Evolutionary conservation across 2,888 invertebrate genomes (phyloP).

Genomic region (Deilephila elpenor): DNA sequence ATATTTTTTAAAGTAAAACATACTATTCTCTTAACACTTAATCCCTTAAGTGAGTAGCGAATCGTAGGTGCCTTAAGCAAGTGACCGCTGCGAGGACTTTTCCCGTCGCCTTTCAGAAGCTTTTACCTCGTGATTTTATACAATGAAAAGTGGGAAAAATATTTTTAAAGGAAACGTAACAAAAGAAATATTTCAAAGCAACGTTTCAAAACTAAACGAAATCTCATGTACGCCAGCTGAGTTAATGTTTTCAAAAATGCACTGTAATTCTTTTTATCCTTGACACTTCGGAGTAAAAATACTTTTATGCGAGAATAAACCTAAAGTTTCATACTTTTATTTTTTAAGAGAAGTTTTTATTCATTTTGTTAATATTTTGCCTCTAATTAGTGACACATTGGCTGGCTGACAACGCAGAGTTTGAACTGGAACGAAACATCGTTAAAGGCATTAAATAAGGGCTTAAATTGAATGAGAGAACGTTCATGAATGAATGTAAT

Average conservation of each 20-base stretch:
- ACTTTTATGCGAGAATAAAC: too few relatives aligned
- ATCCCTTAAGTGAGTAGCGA: neutral
- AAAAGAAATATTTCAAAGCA: neutral
- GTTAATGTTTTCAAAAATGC: neutral
- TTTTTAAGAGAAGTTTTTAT: too few relatives aligned
- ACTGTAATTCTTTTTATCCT: too few relatives aligned
- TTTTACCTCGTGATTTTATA: slow-evolving; percentile 30
- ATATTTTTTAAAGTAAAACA: neutral
- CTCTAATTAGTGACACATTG: too few relatives aligned
- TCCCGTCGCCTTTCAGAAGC: slow-evolving; percentile 30
- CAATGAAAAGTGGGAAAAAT: slow-evolving; percentile 20
- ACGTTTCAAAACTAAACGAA: neutral
- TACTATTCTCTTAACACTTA: neutral
- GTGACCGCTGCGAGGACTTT: slow-evolving; percentile 29
- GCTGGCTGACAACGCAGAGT: too few relatives aligned
- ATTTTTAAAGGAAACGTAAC: slow-evolving; percentile 5
- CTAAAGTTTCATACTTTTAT: too few relatives aligned
- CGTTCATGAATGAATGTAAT: too few relatives aligned
- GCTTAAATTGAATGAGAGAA: too few relatives aligned
- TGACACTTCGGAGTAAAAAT: too few relatives aligned
- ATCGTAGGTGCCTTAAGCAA: slow-evolving; percentile 24
- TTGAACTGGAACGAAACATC: too few relatives aligned
- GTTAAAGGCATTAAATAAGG: too few relatives aligned
- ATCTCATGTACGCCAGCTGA: neutral
- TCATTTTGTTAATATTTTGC: too few relatives aligned